A percentile compares a stretch with the other conserved stretches of the same genome.
Conservation (phyloP, 2,113 vertebrate species). For the Phalacrocorax pelagicus region DNA sequence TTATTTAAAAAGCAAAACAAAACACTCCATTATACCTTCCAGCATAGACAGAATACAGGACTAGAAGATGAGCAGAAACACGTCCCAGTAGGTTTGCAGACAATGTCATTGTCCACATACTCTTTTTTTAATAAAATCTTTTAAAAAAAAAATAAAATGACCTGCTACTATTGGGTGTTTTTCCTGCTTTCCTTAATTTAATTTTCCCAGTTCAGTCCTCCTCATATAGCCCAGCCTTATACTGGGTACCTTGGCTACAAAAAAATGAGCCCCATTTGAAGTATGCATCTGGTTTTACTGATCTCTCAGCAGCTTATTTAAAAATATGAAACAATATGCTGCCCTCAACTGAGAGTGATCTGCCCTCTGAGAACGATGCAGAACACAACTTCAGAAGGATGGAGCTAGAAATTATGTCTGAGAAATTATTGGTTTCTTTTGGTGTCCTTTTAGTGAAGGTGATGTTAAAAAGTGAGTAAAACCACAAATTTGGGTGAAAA, state of each 20-base stretch:
- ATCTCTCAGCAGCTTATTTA: neutral
- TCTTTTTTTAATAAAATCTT: neutral
- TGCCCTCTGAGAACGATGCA: neutral
- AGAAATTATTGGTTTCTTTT: neutral
- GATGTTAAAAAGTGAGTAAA: neutral
- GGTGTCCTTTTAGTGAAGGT: neutral
- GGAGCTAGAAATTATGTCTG: neutral
- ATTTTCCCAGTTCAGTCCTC: neutral
- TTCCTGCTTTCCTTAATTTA: neutral
- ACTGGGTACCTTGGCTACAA: neutral
- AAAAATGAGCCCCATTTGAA: neutral
- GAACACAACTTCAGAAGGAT: neutral
- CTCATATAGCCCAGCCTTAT: neutral
- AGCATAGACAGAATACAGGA: neutral
- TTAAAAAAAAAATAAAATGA: too few relatives aligned
- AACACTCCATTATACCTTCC: neutral
- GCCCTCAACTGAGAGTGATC: neutral
- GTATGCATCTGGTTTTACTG: neutral
- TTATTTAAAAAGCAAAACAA: neutral
- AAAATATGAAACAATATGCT: neutral
- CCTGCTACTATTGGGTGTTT: rapidly evolving
- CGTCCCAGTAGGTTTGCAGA: neutral
- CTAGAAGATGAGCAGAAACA: neutral
- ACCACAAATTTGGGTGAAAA: neutral
- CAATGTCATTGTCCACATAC: neutral